Percentiles rank a stretch among this genome's conserved stretches.
phyloP scores from a whole-genome alignment of 2,888 invertebrate genomes.

The Syrphus vitripennis region DNA sequence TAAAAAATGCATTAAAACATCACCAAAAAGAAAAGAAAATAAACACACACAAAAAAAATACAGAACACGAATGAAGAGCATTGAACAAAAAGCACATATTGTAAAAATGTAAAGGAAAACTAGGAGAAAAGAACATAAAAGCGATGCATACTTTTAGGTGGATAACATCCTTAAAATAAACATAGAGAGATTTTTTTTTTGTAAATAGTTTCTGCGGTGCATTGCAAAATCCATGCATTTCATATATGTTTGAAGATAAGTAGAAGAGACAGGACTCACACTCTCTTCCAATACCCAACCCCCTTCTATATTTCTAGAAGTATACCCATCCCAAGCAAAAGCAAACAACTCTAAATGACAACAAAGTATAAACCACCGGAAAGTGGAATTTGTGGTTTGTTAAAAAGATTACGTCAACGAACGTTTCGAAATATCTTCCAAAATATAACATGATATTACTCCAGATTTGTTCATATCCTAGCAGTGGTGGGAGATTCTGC shows the following conservation, averaged over 20 bases:
- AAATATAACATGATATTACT: slow-evolving; percentile 42
- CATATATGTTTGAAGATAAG: slow-evolving; percentile 48
- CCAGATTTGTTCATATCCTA: slow-evolving; percentile 38
- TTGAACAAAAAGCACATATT: slow-evolving; percentile 9
- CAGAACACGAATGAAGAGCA: slow-evolving; percentile 30
- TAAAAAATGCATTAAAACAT: slow-evolving; percentile 79
- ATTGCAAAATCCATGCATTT: slow-evolving; percentile 59
- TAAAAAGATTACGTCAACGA: slow-evolving; percentile 57
- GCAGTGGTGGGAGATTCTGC: slow-evolving; percentile 1
- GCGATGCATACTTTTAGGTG: slow-evolving; percentile 47
- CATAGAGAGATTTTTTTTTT: slow-evolving; percentile 12
- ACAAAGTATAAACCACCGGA: slow-evolving; percentile 45
- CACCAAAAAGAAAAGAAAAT: slow-evolving; percentile 51
- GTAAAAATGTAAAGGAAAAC: slow-evolving; percentile 11
- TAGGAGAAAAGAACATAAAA: slow-evolving; percentile 50
- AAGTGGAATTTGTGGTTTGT: slow-evolving; percentile 60
- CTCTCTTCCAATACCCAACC: neutral
- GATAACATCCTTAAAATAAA: slow-evolving; percentile 39
- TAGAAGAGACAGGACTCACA: neutral
- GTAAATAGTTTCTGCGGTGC: slow-evolving; percentile 7
- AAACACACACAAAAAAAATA: slow-evolving; percentile 36
- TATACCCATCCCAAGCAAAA: neutral
- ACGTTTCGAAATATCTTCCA: slow-evolving; percentile 38
- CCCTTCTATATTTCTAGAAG: neutral
- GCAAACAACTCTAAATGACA: slow-evolving; percentile 31